phyloP scores from a whole-genome alignment of 37 sponge, comb jelly and placozoan species.

The Chondrilla cf. caribensis region DNA sequence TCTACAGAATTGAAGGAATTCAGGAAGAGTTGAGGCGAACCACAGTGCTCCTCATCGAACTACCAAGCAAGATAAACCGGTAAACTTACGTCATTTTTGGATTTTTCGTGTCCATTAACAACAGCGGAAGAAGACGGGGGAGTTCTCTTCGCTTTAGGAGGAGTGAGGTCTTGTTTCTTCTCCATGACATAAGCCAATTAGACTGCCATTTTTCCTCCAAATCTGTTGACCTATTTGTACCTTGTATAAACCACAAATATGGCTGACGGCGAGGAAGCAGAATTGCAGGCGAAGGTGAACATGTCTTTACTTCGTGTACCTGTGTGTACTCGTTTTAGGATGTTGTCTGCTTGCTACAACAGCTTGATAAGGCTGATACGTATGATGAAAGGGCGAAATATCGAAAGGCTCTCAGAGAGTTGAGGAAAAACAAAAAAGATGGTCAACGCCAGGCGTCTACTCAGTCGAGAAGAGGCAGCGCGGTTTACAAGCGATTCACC shows the following conservation, averaged over 20 bases:
- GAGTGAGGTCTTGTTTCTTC: constrained; percentile 10
- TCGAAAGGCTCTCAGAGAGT: constrained; percentile 48
- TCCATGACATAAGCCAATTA: constrained; percentile 10
- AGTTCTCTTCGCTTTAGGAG: constrained; percentile 22
- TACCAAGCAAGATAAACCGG: too few species aligned
- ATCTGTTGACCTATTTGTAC: neutral
- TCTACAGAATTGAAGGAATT: too few species aligned
- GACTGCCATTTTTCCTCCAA: neutral
- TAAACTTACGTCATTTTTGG: too few species aligned
- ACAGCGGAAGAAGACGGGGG: neutral
- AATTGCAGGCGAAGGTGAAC: neutral
- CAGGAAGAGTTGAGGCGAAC: too few species aligned
- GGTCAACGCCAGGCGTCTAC: neutral
- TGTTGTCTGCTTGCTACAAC: too few species aligned
- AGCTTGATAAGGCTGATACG: constrained; percentile 50
- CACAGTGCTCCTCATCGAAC: too few species aligned
- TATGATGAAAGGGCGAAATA: constrained; percentile 77
- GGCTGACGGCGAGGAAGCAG: neutral
- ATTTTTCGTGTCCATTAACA: too few species aligned
- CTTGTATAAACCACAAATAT: constrained; percentile 3
- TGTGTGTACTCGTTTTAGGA: too few species aligned
- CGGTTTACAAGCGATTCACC: constrained; percentile 64
- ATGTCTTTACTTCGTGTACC: neutral
- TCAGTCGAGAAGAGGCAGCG: constrained; percentile 21
- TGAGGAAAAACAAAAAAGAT: constrained; percentile 46